These are phyloP conservation scores for Sebastes baramenuke DNA, from an alignment of 2,797 vertebrate species.

Conservation along the genomic window DNA sequence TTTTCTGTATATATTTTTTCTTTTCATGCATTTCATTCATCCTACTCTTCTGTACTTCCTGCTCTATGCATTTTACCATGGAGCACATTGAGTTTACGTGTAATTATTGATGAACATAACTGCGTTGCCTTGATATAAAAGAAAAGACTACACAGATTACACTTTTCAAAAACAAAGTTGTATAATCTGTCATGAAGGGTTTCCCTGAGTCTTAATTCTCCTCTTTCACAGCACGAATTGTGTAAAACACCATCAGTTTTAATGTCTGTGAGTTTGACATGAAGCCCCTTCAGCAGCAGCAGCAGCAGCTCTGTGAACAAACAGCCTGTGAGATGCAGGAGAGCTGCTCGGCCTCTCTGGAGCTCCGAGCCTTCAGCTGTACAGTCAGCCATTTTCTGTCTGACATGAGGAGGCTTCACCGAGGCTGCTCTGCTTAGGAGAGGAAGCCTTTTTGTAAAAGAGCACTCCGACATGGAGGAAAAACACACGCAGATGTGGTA, in stretches of 20 bases:
- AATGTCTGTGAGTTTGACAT: neutral
- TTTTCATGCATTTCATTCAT: neutral
- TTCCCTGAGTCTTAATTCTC: neutral
- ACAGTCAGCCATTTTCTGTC: conserved; percentile 66
- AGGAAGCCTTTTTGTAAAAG: neutral
- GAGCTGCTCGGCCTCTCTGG: conserved; percentile 32
- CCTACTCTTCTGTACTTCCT: neutral
- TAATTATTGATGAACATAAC: neutral
- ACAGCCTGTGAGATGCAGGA: conserved; percentile 10
- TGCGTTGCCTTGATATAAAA: neutral
- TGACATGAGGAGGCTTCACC: conserved; percentile 38
- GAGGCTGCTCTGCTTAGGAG: conserved; percentile 10
- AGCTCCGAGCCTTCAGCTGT: conserved; percentile 43
- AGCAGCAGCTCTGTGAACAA: neutral
- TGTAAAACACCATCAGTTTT: neutral
- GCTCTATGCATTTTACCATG: neutral
- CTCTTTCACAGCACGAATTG: neutral
- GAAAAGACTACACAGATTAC: neutral
- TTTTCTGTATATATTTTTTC: neutral
- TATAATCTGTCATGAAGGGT: neutral
- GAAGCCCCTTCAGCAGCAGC: neutral
- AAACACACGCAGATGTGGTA: neutral
- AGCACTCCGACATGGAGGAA: neutral
- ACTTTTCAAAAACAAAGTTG: neutral
- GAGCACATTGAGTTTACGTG: neutral